phyloP scores from a whole-genome alignment of 2,113 vertebrate species.

The Ariopsis seemanni region DNA sequence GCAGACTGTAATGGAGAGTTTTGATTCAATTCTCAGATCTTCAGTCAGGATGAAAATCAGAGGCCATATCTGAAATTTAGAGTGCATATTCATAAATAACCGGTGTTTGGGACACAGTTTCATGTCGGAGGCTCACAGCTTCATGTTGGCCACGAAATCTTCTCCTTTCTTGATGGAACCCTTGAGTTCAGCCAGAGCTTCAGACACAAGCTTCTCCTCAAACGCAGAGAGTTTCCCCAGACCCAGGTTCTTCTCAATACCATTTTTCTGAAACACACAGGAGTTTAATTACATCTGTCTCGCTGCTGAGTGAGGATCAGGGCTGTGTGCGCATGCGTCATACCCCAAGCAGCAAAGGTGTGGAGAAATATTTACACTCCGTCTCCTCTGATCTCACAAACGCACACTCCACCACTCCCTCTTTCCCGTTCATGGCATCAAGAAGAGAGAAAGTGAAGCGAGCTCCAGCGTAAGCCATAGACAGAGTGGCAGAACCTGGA shows the following conservation, averaged over 20 bases:
- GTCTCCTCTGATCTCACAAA: constrained; percentile 90
- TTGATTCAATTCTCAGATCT: constrained; percentile 56
- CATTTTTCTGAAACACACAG: constrained; percentile 80
- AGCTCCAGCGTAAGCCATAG: constrained; percentile 96
- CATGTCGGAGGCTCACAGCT: constrained; percentile 70
- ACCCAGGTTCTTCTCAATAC: constrained; percentile 96
- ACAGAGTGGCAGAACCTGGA: constrained; percentile 92
- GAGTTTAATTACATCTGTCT: not conserved
- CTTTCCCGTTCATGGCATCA: constrained; percentile 93
- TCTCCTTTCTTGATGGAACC: constrained; percentile 97
- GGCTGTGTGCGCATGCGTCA: constrained; percentile 19
- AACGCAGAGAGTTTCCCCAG: constrained; percentile 87
- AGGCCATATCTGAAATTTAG: not conserved
- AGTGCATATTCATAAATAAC: constrained; percentile 48
- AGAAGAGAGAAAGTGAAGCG: constrained; percentile 92
- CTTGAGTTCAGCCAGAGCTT: constrained; percentile 86
- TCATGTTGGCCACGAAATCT: constrained; percentile 89
- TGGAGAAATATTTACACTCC: constrained; percentile 93
- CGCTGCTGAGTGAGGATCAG: not conserved
- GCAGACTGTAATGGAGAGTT: constrained; percentile 55
- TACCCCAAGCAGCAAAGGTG: constrained; percentile 90
- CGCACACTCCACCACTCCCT: constrained; percentile 90
- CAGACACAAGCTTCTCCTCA: constrained; percentile 90
- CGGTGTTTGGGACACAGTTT: constrained; percentile 21
- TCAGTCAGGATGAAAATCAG: constrained; percentile 56